Conservation (phyloP, 2,888 invertebrate species). For the Netelia virgata region DNA sequence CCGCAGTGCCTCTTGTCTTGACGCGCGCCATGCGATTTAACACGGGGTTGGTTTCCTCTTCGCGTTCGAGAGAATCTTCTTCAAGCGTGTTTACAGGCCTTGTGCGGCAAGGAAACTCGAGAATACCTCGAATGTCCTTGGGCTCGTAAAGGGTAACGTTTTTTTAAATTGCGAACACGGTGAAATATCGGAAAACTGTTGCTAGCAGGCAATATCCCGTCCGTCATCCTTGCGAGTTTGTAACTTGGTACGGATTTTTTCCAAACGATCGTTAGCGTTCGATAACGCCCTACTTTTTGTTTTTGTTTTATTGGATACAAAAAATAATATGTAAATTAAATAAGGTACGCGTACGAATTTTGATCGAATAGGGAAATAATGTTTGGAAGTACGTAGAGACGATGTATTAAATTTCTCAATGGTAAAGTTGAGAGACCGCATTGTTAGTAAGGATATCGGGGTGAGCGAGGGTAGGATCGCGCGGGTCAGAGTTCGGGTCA, state of each 20-base stretch:
- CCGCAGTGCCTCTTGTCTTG: not conserved
- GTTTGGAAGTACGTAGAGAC: slow-evolving; percentile 5
- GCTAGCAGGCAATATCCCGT: not conserved
- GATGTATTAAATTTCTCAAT: slow-evolving; percentile 50
- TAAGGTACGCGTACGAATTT: too few relatives aligned
- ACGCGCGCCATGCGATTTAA: not conserved
- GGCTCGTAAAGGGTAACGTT: slow-evolving; percentile 40
- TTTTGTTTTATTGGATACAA: not conserved
- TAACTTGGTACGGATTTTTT: too few relatives aligned
- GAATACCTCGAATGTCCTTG: slow-evolving; percentile 25
- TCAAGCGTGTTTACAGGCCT: not conserved
- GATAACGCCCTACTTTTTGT: not conserved
- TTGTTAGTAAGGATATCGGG: slow-evolving; percentile 36
- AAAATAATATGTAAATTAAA: not conserved
- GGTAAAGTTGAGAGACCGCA: slow-evolving; percentile 51
- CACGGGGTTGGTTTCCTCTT: slow-evolving; percentile 1
- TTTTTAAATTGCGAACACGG: slow-evolving; percentile 14
- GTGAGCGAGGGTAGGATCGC: slow-evolving; percentile 13
- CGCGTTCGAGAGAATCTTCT: not conserved
- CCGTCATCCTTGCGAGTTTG: not conserved
- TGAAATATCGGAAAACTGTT: slow-evolving; percentile 50
- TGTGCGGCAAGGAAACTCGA: slow-evolving; percentile 23
- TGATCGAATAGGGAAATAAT: not conserved
- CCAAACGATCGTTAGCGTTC: too few relatives aligned
- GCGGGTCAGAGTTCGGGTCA: slow-evolving; percentile 51